A percentile compares a stretch with the other conserved stretches of the same genome.
These are phyloP conservation scores for Alectoris magna DNA, from an alignment of 2,797 vertebrate species.

Conservation along the genomic window DNA sequence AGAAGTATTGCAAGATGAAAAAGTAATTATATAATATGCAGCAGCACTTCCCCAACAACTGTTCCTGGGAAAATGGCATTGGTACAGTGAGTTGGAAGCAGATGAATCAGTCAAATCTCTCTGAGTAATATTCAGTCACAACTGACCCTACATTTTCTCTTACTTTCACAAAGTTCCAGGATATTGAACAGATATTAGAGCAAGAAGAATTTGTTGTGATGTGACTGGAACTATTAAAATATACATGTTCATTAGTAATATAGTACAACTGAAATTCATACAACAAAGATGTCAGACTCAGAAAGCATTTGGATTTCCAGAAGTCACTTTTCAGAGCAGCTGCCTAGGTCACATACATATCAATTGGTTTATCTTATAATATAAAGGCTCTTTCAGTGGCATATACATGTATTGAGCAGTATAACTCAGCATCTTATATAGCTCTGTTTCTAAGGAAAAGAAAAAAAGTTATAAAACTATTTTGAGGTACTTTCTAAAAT, in stretches of 20 bases:
- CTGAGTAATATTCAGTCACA: not conserved
- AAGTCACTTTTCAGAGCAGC: not conserved
- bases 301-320: not conserved
- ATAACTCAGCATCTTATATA: slow-evolving; percentile 4
- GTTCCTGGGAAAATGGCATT: not conserved
- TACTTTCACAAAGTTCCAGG: not conserved
- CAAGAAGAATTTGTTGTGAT: not conserved
- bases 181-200: not conserved
- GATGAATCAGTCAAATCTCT: not conserved
- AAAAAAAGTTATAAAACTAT: not conserved
- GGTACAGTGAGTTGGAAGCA: not conserved
- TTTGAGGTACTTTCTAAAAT: not conserved
- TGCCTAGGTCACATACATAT: not conserved
- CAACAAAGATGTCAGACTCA: not conserved
- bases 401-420: not conserved
- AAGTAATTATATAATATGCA: not conserved
- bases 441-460: not conserved
- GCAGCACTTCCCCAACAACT: not conserved
- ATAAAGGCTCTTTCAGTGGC: not conserved
- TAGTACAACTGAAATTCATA: not conserved
- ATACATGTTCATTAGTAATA: not conserved
- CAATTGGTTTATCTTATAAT: not conserved
- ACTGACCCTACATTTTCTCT: not conserved
- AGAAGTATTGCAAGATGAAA: not conserved
- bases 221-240: not conserved